Conservation (phyloP, 2,797 vertebrate genomes). For the Phataginus tetradactyla region DNA sequence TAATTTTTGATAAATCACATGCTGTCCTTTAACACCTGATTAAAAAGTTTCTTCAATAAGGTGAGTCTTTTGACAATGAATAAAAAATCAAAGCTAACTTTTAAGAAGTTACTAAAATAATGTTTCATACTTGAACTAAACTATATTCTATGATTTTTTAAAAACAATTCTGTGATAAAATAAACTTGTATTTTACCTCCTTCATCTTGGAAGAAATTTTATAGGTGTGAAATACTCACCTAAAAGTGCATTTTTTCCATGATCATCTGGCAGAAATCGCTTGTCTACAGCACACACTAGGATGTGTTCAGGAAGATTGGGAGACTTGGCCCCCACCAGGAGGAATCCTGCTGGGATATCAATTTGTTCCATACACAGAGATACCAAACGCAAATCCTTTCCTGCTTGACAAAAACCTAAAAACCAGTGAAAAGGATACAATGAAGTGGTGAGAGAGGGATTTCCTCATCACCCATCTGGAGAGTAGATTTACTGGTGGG, state of each 20-base stretch:
- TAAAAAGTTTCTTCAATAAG: slow-evolving; percentile 35
- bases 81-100: slow-evolving; percentile 24
- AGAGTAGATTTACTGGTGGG: neutral
- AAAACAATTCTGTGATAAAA: neutral
- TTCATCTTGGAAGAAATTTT: slow-evolving; percentile 15
- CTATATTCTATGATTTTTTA: neutral
- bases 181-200: slow-evolving; percentile 48
- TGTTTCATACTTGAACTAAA: slow-evolving; percentile 38
- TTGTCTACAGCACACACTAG: slow-evolving; percentile 98
- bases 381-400: slow-evolving; percentile 97
- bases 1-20: slow-evolving; percentile 7
- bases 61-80: slow-evolving; percentile 16
- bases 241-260: slow-evolving; percentile 99
- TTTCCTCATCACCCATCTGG: neutral
- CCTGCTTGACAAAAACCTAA: slow-evolving; percentile 99
- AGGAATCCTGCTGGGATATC: slow-evolving; percentile 96
- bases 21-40: neutral
- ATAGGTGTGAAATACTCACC: slow-evolving; percentile 88
- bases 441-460: neutral
- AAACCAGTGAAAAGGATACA: slow-evolving; percentile 31
- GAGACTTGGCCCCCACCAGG: slow-evolving; percentile 97
- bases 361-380: slow-evolving; percentile 94
- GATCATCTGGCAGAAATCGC: slow-evolving; percentile 97
- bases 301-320: slow-evolving; percentile 96
- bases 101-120: slow-evolving; percentile 30